Evolutionary conservation across 2,888 invertebrate genomes (phyloP).

Genomic region (Cantharis rustica): DNA sequence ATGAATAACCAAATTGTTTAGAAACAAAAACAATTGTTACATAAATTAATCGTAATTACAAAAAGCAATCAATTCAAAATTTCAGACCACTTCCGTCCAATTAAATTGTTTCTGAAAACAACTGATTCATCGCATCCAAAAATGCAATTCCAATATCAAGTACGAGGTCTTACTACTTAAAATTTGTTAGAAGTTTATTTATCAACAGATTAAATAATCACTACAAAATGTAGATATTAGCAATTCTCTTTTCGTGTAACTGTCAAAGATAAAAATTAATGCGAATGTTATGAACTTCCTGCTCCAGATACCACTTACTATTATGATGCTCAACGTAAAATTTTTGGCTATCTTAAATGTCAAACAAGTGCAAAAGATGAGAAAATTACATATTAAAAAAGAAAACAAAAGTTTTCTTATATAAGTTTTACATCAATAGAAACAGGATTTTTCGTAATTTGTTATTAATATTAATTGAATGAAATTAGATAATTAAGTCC

Average conservation of each 20-base stretch:
- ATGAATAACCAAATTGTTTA: not conserved
- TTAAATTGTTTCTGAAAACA: not conserved
- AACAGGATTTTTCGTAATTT: not conserved
- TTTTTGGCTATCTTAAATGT: not conserved
- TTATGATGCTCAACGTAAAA: not conserved
- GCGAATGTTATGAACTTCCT: not conserved
- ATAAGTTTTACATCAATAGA: not conserved
- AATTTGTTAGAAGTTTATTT: not conserved
- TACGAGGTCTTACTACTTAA: not conserved
- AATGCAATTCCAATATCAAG: not conserved
- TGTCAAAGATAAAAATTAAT: not conserved
- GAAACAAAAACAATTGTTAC: not conserved
- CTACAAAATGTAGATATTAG: not conserved
- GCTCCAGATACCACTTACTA: not conserved
- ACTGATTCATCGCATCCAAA: not conserved
- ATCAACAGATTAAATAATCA: not conserved
- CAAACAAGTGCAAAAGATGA: not conserved
- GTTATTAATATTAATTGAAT: not conserved
- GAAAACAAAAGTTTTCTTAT: not conserved
- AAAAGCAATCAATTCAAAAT: not conserved
- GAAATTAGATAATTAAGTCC: not conserved
- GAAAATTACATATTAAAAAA: not conserved
- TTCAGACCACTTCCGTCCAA: not conserved
- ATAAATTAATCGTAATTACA: not conserved
- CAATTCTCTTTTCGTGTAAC: not conserved